These are phyloP conservation scores for Calameuta pallipes DNA, from an alignment of 2,888 invertebrate species.

Conservation along the genomic window DNA sequence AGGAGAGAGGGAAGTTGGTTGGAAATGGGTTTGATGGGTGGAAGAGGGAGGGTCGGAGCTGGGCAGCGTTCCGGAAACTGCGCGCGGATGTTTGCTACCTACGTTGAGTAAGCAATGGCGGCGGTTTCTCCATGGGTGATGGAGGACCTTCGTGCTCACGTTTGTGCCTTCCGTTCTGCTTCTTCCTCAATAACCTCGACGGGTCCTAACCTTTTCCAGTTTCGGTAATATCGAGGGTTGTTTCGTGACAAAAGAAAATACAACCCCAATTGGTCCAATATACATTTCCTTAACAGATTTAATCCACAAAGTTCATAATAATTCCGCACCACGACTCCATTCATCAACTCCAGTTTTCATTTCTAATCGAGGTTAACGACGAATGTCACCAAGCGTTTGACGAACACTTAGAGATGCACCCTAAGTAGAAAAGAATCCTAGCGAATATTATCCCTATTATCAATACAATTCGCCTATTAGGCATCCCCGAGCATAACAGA, in stretches of 20 bases:
- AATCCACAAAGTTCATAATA: neutral
- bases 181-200: conserved; percentile 58
- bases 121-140: conserved; percentile 44
- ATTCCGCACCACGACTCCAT: neutral
- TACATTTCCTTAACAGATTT: neutral
- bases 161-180: conserved; percentile 56
- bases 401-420: neutral
- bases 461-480: conserved; percentile 48
- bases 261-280: neutral
- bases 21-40: conserved; percentile 14
- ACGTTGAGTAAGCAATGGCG: conserved; percentile 45
- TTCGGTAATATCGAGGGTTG: neutral
- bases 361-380: neutral
- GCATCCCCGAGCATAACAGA: conserved; percentile 1
- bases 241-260: neutral
- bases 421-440: neutral
- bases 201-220: conserved; percentile 19
- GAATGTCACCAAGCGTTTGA: neutral
- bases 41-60: conserved; percentile 25
- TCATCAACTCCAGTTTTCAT: neutral
- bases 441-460: conserved; percentile 28
- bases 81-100: conserved; percentile 51
- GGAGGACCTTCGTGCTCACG: conserved; percentile 55
- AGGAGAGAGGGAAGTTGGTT: conserved; percentile 6
- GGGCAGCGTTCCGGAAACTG: conserved; percentile 51